Conservation (phyloP, 2,113 vertebrate species). For the Lates calcarifer region DNA sequence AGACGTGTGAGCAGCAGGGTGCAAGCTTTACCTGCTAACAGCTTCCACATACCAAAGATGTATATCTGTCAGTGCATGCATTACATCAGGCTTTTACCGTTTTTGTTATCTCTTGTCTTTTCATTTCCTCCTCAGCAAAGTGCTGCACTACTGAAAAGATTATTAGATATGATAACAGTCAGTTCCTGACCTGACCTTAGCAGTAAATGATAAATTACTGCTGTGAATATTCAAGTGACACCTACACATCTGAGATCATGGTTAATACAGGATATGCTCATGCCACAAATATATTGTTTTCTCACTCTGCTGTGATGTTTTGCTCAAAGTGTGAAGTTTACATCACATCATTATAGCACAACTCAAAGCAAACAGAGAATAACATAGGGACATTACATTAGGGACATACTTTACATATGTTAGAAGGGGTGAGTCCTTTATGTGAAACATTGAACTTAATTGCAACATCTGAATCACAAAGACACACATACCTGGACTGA, state of each 20-base stretch:
- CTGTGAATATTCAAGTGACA: background rate
- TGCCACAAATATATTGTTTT: background rate
- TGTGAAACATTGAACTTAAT: background rate
- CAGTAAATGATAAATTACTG: background rate
- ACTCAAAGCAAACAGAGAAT: background rate
- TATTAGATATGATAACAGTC: background rate
- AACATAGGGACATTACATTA: too few species aligned
- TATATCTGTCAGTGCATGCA: slow-evolving; percentile 20
- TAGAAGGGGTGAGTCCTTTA: background rate
- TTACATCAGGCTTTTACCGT: slow-evolving; percentile 1
- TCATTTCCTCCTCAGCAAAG: slow-evolving; percentile 29
- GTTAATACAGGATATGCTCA: background rate
- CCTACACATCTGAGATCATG: background rate
- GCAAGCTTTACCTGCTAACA: slow-evolving; percentile 40
- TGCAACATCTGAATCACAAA: background rate
- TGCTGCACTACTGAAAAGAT: background rate
- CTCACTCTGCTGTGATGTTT: background rate
- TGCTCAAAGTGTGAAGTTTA: background rate
- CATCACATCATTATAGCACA: background rate
- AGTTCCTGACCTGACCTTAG: slow-evolving; percentile 9
- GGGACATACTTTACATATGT: background rate
- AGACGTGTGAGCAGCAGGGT: slow-evolving; percentile 17
- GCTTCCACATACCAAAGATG: slow-evolving; percentile 35
- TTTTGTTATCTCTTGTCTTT: slow-evolving; percentile 21
- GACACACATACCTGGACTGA: background rate